Conservation (phyloP, 1,140 invertebrate species). For the Zaprionus lachaisei region DNA sequence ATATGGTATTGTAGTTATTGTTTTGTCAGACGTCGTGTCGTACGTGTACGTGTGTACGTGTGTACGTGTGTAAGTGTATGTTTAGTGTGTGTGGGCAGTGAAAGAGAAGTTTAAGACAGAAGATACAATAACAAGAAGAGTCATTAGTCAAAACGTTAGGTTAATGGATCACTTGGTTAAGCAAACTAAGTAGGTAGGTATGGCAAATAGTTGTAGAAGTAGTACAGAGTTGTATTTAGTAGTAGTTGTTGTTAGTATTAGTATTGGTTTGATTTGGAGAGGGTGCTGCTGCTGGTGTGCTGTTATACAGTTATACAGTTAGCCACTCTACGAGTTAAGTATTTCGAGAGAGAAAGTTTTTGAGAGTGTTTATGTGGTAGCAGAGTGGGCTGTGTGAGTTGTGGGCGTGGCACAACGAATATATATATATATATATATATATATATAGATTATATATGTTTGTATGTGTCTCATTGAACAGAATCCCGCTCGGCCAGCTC, state of each 20-base stretch:
- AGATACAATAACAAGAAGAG: conserved; percentile 83
- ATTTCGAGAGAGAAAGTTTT: background rate
- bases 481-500: background rate
- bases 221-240: conserved; percentile 35
- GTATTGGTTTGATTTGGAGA: conserved; percentile 3
- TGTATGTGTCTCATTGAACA: background rate
- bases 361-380: background rate
- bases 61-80: background rate
- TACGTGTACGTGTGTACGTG: conserved; percentile 24
- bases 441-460: background rate
- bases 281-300: background rate
- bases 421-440: background rate
- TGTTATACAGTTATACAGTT: conserved; percentile 16
- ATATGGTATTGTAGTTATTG: conserved; percentile 20
- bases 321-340: conserved; percentile 1
- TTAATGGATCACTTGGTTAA: conserved; percentile 74
- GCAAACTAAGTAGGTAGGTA: conserved; percentile 65
- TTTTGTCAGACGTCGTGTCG: conserved; percentile 19
- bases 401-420: conserved; percentile 17
- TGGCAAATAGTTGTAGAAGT: conserved; percentile 53
- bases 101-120: conserved; percentile 82
- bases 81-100: conserved; percentile 68
- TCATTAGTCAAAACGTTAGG: conserved; percentile 77
- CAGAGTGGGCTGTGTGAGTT: background rate
- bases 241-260: conserved; percentile 45